A percentile compares a stretch with the other conserved stretches of the same genome.
These are phyloP conservation scores for Sclerurus mexicanus DNA, from an alignment of 2,113 vertebrate genomes.

Conservation along the genomic window DNA sequence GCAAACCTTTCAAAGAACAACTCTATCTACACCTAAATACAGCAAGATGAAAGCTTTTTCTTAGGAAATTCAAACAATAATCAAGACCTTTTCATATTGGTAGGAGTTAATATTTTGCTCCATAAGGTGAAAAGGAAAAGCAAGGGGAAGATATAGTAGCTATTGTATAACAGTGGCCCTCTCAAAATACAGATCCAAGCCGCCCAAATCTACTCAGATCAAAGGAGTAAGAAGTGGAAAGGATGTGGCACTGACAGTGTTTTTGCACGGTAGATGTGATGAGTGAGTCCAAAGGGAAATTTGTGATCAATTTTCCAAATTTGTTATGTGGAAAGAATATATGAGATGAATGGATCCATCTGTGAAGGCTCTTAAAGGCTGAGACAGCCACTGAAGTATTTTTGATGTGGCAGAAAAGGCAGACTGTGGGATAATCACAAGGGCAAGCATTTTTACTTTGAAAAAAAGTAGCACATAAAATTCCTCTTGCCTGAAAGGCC, in stretches of 20 bases:
- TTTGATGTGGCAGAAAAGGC: neutral
- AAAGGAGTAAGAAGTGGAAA: neutral
- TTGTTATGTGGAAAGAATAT: neutral
- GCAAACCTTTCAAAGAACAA: neutral
- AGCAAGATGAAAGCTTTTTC: neutral
- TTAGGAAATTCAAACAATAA: neutral
- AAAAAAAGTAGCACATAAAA: neutral
- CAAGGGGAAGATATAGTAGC: neutral
- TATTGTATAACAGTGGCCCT: neutral
- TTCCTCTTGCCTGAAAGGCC: neutral
- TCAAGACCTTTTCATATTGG: neutral
- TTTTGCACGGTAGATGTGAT: neutral
- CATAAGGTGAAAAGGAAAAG: neutral
- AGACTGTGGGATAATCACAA: neutral
- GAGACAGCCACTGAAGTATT: neutral
- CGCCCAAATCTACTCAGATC: neutral
- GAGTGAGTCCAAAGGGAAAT: neutral
- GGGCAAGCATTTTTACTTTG: neutral
- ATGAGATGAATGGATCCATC: neutral
- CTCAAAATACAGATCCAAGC: neutral
- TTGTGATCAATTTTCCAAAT: neutral
- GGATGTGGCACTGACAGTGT: neutral
- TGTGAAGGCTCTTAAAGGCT: neutral
- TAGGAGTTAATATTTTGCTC: neutral
- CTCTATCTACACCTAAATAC: neutral